Evolutionary conservation across 2,797 vertebrate species (phyloP).

Genomic region (Psittacula echo): DNA sequence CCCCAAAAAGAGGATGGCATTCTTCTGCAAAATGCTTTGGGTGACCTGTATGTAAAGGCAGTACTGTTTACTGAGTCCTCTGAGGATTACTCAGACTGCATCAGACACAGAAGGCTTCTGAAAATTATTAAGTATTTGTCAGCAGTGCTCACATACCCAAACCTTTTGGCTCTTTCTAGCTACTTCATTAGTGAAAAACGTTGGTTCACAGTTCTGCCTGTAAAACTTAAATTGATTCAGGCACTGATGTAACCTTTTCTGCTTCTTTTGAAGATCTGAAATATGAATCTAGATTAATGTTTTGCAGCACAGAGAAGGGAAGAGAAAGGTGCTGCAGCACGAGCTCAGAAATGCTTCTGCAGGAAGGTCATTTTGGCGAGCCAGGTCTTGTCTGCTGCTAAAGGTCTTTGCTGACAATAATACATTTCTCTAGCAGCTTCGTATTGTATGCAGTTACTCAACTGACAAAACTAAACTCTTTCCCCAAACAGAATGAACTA

Average conservation of each 20-base stretch:
- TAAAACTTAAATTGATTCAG: constrained; percentile 3
- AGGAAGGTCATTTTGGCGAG: not conserved
- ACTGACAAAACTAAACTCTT: not conserved
- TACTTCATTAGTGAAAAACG: constrained; percentile 32
- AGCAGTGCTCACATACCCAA: not conserved
- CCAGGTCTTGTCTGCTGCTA: not conserved
- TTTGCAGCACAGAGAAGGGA: not conserved
- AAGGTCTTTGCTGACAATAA: not conserved
- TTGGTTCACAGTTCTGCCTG: constrained; percentile 15
- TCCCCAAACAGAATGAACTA: not conserved
- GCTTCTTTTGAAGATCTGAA: not conserved
- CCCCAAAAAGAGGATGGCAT: not conserved
- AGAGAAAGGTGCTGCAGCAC: not conserved
- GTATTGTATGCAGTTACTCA: not conserved
- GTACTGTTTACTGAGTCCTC: not conserved
- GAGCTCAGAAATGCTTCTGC: constrained; percentile 14
- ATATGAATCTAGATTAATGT: not conserved
- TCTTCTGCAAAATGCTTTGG: not conserved
- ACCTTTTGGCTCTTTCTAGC: not conserved
- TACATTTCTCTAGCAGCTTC: not conserved
- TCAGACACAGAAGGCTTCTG: not conserved
- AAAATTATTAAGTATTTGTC: constrained; percentile 33
- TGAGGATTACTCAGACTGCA: not conserved
- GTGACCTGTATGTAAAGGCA: not conserved
- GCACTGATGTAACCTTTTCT: not conserved